phyloP scores from a whole-genome alignment of 30 jellyfish, hydroid and myxozoan genomes.

The Aurelia aurita complex sp. Pacific region DNA sequence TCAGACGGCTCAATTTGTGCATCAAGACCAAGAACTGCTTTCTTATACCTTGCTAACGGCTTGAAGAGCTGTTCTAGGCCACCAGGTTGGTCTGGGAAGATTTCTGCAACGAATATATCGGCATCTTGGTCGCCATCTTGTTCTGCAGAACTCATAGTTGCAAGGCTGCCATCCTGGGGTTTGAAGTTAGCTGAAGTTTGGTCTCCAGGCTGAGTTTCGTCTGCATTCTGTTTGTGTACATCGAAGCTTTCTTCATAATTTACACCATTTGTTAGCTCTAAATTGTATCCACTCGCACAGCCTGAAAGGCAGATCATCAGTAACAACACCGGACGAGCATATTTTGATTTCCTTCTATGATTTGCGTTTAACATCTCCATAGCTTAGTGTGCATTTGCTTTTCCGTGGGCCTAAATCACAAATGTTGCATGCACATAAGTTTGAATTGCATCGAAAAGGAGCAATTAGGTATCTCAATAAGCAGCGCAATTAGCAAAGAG shows the following conservation, averaged over 20 bases:
- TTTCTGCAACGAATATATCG: slow-evolving; percentile 62
- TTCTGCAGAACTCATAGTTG: background rate
- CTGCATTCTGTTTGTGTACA: too few relatives aligned
- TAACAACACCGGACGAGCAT: too few relatives aligned
- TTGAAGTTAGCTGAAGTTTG: too few relatives aligned
- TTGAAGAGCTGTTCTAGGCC: slow-evolving; percentile 47
- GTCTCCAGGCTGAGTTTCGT: too few relatives aligned
- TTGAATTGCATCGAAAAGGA: background rate
- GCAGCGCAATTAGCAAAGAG: slow-evolving; percentile 8
- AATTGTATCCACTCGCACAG: too few relatives aligned
- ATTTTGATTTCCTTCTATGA: slow-evolving; percentile 1
- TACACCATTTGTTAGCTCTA: too few relatives aligned
- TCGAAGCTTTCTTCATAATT: too few relatives aligned
- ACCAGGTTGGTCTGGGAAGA: slow-evolving; percentile 45
- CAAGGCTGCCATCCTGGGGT: background rate
- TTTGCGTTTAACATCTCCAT: slow-evolving; percentile 10
- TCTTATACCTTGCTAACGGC: slow-evolving; percentile 57
- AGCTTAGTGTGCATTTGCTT: background rate
- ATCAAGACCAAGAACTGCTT: slow-evolving; percentile 52
- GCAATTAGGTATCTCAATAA: slow-evolving; percentile 9
- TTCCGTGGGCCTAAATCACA: background rate
- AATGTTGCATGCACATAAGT: too few relatives aligned
- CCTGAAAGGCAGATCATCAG: too few relatives aligned
- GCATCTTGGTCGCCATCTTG: slow-evolving; percentile 30
- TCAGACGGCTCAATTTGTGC: slow-evolving; percentile 59